phyloP scores from a whole-genome alignment of 1,140 invertebrate genomes.

The Macrobrachium rosenbergii region DNA sequence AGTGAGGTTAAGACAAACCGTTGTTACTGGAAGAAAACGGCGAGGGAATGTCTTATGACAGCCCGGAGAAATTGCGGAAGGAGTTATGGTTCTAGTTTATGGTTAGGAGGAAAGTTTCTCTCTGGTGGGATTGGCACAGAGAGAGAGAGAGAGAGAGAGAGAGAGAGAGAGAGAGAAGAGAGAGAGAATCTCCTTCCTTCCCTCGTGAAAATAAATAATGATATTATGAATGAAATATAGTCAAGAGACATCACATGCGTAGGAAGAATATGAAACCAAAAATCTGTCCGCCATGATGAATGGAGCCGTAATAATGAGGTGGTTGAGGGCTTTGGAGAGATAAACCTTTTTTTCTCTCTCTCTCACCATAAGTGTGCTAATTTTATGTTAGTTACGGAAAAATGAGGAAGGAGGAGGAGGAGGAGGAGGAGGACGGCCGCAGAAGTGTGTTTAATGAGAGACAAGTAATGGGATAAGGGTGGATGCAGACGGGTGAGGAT shows the following conservation, averaged over 20 bases:
- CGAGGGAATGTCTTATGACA: too few relatives aligned
- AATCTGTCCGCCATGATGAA: too few relatives aligned
- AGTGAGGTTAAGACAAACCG: too few relatives aligned
- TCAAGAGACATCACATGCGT: too few relatives aligned
- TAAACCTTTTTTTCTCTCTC: neutral
- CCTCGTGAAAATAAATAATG: too few relatives aligned
- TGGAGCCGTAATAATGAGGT: too few relatives aligned
- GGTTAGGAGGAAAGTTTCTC: neutral
- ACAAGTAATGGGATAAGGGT: neutral
- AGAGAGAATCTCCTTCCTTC: neutral
- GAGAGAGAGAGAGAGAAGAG: slow-evolving; percentile 1
- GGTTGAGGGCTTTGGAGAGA: neutral
- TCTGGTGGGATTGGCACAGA: neutral
- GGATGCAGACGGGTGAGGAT: neutral
- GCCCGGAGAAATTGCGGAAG: too few relatives aligned
- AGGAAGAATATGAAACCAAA: too few relatives aligned
- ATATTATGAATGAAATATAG: too few relatives aligned
- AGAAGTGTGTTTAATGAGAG: neutral
- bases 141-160: slow-evolving; percentile 5
- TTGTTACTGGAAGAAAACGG: too few relatives aligned
- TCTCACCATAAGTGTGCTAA: neutral
- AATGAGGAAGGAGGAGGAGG: neutral
- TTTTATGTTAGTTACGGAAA: neutral
- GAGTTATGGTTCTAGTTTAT: too few relatives aligned
- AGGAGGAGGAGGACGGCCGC: neutral